A percentile compares a stretch with the other conserved stretches of the same genome.
phyloP scores from a whole-genome alignment of 2,113 vertebrate species.

The Pedetes capensis region DNA sequence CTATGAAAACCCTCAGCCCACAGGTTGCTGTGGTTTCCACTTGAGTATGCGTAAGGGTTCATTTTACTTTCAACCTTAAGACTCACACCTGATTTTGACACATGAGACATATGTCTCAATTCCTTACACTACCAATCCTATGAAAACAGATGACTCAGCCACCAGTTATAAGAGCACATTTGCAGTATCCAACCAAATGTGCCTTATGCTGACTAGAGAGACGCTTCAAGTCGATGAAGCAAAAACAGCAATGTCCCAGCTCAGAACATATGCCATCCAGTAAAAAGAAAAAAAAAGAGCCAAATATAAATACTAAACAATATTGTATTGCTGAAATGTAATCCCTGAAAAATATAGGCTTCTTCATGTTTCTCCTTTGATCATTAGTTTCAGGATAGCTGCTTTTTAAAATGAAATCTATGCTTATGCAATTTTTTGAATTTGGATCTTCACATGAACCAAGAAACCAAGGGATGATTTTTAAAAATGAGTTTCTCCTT shows the following conservation, averaged over 20 bases:
- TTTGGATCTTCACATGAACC: neutral
- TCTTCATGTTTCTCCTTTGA: neutral
- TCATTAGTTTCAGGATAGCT: conserved; percentile 3
- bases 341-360: neutral
- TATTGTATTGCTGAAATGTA: neutral
- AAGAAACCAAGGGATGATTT: neutral
- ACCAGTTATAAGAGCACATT: neutral
- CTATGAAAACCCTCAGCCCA: neutral
- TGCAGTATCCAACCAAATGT: conserved; percentile 35
- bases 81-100: conserved; percentile 44
- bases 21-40: conserved; percentile 25
- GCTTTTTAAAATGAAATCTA: neutral
- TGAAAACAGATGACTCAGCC: conserved; percentile 44
- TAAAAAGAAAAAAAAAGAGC: neutral
- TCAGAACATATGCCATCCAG: conserved; percentile 30
- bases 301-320: conserved; percentile 36
- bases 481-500: neutral
- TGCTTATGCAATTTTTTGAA: conserved; percentile 4
- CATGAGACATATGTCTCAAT: conserved; percentile 50
- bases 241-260: conserved; percentile 8
- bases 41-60: neutral
- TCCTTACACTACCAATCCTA: neutral
- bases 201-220: conserved; percentile 36
- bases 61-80: conserved; percentile 17
- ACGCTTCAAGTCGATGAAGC: conserved; percentile 42